Conservation (phyloP, 2,888 invertebrate species). For the Pherbina coryleti region DNA sequence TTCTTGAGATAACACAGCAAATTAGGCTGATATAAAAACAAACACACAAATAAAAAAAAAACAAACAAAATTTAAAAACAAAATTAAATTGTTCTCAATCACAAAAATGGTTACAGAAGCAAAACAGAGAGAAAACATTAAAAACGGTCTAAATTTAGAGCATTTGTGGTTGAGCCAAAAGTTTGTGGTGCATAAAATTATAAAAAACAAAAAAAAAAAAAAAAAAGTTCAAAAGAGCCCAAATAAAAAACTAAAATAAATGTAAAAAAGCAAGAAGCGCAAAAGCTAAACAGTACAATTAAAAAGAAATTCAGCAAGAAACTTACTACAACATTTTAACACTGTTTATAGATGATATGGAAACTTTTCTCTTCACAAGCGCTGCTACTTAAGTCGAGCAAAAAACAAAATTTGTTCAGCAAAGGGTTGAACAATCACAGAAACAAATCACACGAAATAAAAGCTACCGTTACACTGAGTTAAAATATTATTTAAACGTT, state of each 20-base stretch:
- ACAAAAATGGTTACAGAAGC: neutral
- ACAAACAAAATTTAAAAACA: no score
- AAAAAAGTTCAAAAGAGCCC: neutral
- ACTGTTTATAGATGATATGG: neutral
- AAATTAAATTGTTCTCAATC: neutral
- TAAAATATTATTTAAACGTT: neutral
- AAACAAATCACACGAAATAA: neutral
- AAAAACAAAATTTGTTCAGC: neutral
- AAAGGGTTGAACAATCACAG: neutral
- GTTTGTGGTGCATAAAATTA: neutral
- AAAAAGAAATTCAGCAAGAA: neutral
- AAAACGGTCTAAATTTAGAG: neutral
- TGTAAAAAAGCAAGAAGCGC: neutral
- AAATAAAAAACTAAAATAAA: neutral
- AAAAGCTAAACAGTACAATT: neutral
- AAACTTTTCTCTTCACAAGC: neutral
- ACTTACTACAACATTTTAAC: conserved; percentile 29
- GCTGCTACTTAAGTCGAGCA: neutral
- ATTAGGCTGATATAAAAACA: neutral
- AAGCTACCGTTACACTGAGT: neutral
- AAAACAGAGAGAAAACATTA: neutral
- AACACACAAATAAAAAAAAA: neutral
- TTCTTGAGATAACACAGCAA: no score
- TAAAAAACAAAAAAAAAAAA: neutral
- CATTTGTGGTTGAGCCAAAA: neutral